A percentile compares a stretch with the other conserved stretches of the same genome.
phyloP scores from a whole-genome alignment of 2,113 vertebrate genomes.

The Oncorhynchus mykiss region DNA sequence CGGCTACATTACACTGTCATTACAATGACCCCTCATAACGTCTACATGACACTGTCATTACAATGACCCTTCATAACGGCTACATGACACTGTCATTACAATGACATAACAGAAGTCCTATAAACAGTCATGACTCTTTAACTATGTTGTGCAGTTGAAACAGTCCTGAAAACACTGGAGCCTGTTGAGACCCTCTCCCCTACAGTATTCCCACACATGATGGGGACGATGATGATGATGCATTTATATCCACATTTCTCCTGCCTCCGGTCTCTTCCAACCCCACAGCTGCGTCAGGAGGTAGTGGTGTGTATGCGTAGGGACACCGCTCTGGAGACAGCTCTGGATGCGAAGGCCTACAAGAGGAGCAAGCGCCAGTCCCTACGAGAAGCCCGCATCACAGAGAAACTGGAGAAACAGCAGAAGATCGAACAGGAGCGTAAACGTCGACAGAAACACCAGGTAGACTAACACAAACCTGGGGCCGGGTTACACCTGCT shows the following conservation, averaged over 20 bases:
- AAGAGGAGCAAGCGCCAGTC: conserved; percentile 95
- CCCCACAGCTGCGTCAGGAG: conserved; percentile 85
- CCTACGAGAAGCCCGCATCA: conserved; percentile 89
- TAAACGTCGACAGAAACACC: conserved; percentile 76
- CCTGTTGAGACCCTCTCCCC: no score
- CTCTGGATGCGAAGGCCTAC: conserved; percentile 93
- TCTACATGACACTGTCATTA: no score
- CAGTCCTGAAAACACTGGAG: no score
- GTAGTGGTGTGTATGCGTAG: conserved; percentile 95
- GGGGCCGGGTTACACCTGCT: no score
- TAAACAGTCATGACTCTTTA: no score
- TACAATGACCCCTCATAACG: no score
- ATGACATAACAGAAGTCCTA: no score
- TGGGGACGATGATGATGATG: neutral
- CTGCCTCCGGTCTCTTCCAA: neutral
- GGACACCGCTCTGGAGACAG: conserved; percentile 90
- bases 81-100: no score
- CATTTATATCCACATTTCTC: no score
- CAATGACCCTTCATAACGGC: no score
- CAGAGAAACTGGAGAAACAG: conserved; percentile 95
- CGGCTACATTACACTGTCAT: no score
- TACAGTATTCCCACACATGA: neutral
- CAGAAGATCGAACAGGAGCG: conserved; percentile 88
- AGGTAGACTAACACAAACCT: conserved; percentile 67
- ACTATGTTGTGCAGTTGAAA: no score